Evolutionary conservation across 2,113 vertebrate species (phyloP).

Genomic region (Hyla sarda): DNA sequence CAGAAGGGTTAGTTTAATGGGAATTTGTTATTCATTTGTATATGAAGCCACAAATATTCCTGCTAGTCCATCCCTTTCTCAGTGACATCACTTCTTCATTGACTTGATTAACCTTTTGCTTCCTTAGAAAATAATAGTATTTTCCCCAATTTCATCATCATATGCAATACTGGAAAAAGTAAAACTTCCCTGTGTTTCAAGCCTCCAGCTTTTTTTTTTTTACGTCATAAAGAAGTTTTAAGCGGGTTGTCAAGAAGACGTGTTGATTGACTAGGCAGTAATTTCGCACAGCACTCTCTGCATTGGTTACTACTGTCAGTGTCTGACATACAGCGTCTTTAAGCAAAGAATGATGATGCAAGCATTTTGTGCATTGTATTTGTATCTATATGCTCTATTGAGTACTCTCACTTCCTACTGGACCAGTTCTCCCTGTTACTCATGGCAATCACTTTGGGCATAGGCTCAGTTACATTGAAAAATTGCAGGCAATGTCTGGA

Average conservation of each 20-base stretch:
- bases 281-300: not conserved
- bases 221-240: not conserved
- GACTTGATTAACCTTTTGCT: not conserved
- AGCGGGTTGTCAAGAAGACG: not conserved
- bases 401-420: not conserved
- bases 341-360: not conserved
- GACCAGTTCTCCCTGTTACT: too few relatives aligned
- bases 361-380: not conserved
- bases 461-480: too few relatives aligned
- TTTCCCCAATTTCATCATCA: slow-evolving; percentile 1
- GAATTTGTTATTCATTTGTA: not conserved
- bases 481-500: too few relatives aligned
- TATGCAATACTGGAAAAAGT: not conserved
- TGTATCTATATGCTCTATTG: not conserved
- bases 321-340: not conserved
- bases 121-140: not conserved
- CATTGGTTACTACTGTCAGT: not conserved
- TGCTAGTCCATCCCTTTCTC: not conserved
- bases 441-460: too few relatives aligned
- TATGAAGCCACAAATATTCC: not conserved
- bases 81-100: not conserved
- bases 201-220: not conserved
- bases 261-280: not conserved
- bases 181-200: not conserved
- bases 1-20: not conserved